Conservation (phyloP, 2,113 vertebrate species). For the Chaetorhynchus papuensis region DNA sequence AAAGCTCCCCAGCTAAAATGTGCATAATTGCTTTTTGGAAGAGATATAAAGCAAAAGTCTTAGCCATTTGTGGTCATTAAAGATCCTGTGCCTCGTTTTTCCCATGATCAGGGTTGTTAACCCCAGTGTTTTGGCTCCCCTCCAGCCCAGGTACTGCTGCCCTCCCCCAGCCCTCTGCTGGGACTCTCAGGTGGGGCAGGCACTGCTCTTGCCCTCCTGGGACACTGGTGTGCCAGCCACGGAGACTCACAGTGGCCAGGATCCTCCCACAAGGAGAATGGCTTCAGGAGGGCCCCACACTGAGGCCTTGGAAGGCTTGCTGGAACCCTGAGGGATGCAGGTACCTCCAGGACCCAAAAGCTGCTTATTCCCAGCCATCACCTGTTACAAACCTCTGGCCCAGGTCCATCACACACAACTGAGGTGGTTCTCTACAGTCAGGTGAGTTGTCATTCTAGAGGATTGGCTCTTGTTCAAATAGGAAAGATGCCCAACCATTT, state of each 20-base stretch:
- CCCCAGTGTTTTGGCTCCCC: neutral
- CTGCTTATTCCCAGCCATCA: neutral
- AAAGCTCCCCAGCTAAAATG: slow-evolving; percentile 25
- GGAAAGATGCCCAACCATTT: neutral
- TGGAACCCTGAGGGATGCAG: neutral
- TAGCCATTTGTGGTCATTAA: neutral
- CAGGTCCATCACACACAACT: neutral
- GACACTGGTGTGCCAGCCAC: neutral
- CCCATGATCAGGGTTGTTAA: neutral
- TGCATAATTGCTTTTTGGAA: neutral
- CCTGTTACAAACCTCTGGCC: neutral
- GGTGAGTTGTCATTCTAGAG: neutral
- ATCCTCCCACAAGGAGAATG: rapidly evolving
- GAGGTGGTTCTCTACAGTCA: neutral
- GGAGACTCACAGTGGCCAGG: neutral
- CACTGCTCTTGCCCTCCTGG: neutral
- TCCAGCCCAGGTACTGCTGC: neutral
- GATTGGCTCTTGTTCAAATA: neutral
- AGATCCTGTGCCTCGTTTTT: neutral
- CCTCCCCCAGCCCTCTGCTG: neutral
- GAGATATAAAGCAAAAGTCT: slow-evolving; percentile 18
- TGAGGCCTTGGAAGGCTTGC: neutral
- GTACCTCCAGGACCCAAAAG: neutral
- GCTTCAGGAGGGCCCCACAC: neutral
- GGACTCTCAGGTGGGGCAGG: neutral